These are phyloP conservation scores for Neodiprion pinetum DNA, from an alignment of 1,140 invertebrate species.

Conservation along the genomic window DNA sequence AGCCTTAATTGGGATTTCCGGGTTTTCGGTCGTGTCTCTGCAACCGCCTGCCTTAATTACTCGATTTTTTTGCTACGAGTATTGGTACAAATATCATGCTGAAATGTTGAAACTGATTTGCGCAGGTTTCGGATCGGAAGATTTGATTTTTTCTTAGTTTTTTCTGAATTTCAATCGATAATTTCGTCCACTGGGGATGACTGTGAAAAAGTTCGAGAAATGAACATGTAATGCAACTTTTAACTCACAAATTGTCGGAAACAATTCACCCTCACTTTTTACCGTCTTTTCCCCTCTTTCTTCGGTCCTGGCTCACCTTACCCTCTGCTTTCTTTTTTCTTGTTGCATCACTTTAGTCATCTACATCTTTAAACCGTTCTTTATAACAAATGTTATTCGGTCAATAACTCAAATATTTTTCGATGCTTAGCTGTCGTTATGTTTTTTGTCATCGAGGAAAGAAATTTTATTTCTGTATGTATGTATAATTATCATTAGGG, in stretches of 20 bases:
- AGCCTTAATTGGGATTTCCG: slow-evolving; percentile 15
- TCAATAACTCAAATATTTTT: no score
- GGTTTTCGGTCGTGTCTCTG: background rate
- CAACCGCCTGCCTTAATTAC: slow-evolving; percentile 1
- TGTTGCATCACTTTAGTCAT: background rate
- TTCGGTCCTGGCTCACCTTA: background rate
- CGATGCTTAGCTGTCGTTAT: no score
- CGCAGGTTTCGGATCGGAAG: no score
- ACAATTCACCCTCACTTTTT: no score
- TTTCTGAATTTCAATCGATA: no score
- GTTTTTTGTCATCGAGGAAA: no score
- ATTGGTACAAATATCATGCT: background rate
- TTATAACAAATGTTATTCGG: no score
- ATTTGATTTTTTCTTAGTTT: no score
- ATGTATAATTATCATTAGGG: no score
- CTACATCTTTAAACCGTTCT: background rate
- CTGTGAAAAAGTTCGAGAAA: background rate
- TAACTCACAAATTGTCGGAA: background rate
- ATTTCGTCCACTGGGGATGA: background rate
- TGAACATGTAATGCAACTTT: background rate
- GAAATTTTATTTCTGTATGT: no score
- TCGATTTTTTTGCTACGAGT: background rate
- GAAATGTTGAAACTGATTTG: no score
- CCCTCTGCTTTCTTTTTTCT: background rate
- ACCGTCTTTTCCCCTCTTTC: background rate